Evolutionary conservation across 2,113 vertebrate genomes (phyloP).

Genomic region (Capreolus pygargus): DNA sequence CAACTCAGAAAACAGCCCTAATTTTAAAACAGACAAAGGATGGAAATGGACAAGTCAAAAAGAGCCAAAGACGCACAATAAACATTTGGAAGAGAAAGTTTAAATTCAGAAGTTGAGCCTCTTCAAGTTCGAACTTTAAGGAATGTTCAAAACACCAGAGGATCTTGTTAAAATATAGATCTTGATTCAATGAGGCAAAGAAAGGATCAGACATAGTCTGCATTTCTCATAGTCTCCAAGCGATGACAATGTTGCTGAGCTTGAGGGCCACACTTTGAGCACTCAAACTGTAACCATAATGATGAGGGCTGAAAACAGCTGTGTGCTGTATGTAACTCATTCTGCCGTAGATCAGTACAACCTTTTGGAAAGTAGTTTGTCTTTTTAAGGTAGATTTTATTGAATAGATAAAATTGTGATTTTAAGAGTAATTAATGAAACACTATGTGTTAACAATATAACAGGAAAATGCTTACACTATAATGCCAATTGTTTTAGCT

Average conservation of each 20-base stretch:
- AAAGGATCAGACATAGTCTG: not conserved
- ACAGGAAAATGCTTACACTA: not conserved
- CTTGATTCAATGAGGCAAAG: not conserved
- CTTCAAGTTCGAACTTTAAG: not conserved
- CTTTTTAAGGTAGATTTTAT: not conserved
- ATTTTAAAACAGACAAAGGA: not conserved
- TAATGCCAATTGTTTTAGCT: not conserved
- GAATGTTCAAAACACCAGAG: not conserved
- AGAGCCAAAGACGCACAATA: not conserved
- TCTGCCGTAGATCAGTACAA: not conserved
- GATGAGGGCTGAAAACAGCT: not conserved
- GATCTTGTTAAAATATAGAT: not conserved
- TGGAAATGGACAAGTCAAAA: not conserved
- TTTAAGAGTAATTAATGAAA: constrained; percentile 7
- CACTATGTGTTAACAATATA: not conserved
- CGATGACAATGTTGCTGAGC: not conserved
- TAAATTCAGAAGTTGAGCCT: not conserved
- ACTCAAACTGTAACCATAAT: not conserved
- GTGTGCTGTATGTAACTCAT: not conserved
- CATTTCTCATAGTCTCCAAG: not conserved
- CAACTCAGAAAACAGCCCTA: not conserved
- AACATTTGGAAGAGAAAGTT: not conserved
- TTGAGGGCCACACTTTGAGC: not conserved
- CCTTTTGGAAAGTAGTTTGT: not conserved
- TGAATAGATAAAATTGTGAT: not conserved